Evolutionary conservation across 2,113 vertebrate genomes (phyloP).

Genomic region (Anseranas semipalmata): DNA sequence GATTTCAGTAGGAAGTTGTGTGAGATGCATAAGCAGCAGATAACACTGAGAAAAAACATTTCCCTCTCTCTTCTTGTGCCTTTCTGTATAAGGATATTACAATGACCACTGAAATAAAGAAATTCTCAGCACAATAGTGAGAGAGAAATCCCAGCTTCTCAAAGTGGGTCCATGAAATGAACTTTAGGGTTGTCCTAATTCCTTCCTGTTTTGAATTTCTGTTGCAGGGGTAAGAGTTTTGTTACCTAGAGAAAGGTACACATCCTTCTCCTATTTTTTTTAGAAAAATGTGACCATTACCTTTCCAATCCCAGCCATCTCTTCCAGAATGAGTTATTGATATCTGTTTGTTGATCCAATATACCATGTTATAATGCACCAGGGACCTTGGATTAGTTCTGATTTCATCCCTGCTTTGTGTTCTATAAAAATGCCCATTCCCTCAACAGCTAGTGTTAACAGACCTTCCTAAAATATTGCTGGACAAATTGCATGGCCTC

Average conservation of each 20-base stretch:
- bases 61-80: not conserved
- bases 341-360: conserved; percentile 23
- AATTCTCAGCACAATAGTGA: not conserved
- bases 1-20: not conserved
- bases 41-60: not conserved
- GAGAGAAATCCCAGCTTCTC: not conserved
- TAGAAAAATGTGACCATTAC: not conserved
- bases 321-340: not conserved
- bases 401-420: conserved; percentile 44
- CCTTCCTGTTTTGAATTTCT: not conserved
- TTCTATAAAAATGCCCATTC: conserved; percentile 30
- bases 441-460: not conserved
- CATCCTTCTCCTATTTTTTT: not conserved
- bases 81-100: not conserved
- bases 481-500: conserved; percentile 19
- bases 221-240: not conserved
- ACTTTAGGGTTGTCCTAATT: not conserved
- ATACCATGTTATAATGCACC: not conserved
- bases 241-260: not conserved
- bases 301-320: not conserved
- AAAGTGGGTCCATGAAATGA: not conserved
- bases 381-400: conserved; percentile 12
- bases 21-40: not conserved
- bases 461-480: conserved; percentile 45
- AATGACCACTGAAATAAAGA: not conserved